A percentile compares a stretch with the other conserved stretches of the same genome.
phyloP scores from a whole-genome alignment of 2,113 vertebrate species.

The Lepus timidus region DNA sequence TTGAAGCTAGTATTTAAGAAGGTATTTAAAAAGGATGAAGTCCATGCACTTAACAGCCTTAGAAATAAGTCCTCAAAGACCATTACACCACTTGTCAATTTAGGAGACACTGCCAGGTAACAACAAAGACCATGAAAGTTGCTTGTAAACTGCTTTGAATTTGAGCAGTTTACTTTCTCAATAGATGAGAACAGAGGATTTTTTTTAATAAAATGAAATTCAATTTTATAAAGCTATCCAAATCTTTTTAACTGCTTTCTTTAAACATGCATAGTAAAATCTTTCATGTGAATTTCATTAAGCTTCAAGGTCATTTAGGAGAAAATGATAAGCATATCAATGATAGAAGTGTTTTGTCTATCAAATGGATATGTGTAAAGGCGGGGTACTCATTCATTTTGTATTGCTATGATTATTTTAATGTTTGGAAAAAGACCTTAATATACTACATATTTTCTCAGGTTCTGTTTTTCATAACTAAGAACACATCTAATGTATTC shows the following conservation, averaged over 20 bases:
- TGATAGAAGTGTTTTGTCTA: slow-evolving; percentile 49
- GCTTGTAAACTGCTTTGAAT: slow-evolving; percentile 83
- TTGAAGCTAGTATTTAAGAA: slow-evolving; percentile 86
- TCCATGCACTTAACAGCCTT: slow-evolving; percentile 85
- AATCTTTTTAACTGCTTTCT: slow-evolving; percentile 84
- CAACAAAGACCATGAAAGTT: slow-evolving; percentile 85
- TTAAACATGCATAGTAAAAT: slow-evolving; percentile 81
- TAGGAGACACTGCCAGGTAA: slow-evolving; percentile 73
- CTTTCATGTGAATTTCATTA: slow-evolving; percentile 80
- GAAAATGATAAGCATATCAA: slow-evolving; percentile 66
- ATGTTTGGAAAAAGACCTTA: not conserved
- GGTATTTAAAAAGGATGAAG: slow-evolving; percentile 83
- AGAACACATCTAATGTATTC: not conserved
- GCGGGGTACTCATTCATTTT: not conserved
- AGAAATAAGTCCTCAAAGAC: slow-evolving; percentile 86
- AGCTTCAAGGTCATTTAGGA: slow-evolving; percentile 87
- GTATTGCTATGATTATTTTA: not conserved
- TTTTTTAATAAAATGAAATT: slow-evolving; percentile 74
- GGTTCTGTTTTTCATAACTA: not conserved
- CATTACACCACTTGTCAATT: slow-evolving; percentile 83
- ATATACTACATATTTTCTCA: not conserved
- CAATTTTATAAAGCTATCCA: slow-evolving; percentile 78
- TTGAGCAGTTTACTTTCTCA: slow-evolving; percentile 79
- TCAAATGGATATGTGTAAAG: not conserved
- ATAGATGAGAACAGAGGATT: slow-evolving; percentile 79